Evolutionary conservation across 2,113 vertebrate genomes (phyloP).

Genomic region (Myocastor coypus): DNA sequence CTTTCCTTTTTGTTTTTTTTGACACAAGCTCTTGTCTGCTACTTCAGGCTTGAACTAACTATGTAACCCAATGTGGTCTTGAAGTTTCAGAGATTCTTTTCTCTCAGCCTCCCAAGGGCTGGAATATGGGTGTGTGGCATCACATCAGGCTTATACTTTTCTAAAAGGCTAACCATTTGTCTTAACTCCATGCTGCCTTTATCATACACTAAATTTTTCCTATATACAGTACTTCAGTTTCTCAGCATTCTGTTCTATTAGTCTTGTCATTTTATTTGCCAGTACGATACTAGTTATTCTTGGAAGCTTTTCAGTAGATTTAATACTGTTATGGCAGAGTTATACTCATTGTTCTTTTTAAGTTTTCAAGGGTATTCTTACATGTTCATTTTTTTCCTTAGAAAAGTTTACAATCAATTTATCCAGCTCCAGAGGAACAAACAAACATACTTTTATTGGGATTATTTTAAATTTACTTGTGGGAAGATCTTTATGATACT

Average conservation of each 20-base stretch:
- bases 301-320: conserved; percentile 36
- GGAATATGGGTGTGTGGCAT: background rate
- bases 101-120: too few relatives aligned
- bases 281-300: background rate
- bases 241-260: background rate
- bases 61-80: too few relatives aligned
- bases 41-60: too few relatives aligned
- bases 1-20: too few relatives aligned
- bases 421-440: background rate
- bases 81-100: too few relatives aligned
- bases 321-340: background rate
- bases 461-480: conserved; percentile 25
- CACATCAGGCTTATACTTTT: background rate
- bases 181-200: background rate
- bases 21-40: too few relatives aligned
- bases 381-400: background rate
- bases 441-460: conserved; percentile 20
- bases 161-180: background rate
- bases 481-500: conserved; percentile 52
- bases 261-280: background rate
- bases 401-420: background rate
- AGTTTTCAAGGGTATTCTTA: background rate
- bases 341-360: background rate
- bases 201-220: background rate
- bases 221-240: background rate